Base-by-base conservation (phyloP, 2,888 invertebrate species). In the Mantis religiosa region DNA sequence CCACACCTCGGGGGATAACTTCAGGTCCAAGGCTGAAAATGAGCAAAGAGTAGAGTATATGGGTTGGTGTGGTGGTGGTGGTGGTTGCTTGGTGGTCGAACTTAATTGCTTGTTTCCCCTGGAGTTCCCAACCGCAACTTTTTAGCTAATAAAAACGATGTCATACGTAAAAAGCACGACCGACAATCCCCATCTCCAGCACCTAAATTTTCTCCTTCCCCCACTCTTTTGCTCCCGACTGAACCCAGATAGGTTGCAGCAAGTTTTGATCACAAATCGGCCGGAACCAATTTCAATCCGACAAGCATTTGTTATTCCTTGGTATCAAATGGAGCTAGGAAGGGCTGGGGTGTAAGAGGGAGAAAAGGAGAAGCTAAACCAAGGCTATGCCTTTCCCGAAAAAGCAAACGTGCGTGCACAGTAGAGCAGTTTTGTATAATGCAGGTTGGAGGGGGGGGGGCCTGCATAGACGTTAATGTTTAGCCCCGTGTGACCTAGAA, bases 21-120 rank as follows among this genome's bases (percentile, higher is more conserved):
- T 86, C 81, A 71, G 81, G 86, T 86, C 47, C 85, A 85, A 47
- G 54, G n/a, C 85, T 85, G 54, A 71, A 71, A 71, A 71, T 71
- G 54, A 85, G 54, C 20, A 47, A 85, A 85, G 85, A 54, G 54
- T 85, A 25, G 27, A 84, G 34, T 25, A 30, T 20, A 84, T 34
- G 34, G 34, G 34, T 7, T 34, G 34, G 34, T 12, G 15, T 71
- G 41, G n/a, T 34, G 34, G 25, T 34, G 34, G 25, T 34, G 20
- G 9, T 15, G 34, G 34, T 12, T n/a, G 27, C 20, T n/a, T 30
- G 15, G 84, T 28, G 81, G 86, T 28, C 30, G 28, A 86, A 86
- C 86, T 71, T 86, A 86, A 86, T 86, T 86, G 86, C 86, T 86
- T 86, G 86, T 86, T 86, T 81, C 86, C 81, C 71, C n/a, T 71